Evolutionary conservation across 1,140 invertebrate genomes (phyloP).

Genomic region (Aleiodes sp.): DNA sequence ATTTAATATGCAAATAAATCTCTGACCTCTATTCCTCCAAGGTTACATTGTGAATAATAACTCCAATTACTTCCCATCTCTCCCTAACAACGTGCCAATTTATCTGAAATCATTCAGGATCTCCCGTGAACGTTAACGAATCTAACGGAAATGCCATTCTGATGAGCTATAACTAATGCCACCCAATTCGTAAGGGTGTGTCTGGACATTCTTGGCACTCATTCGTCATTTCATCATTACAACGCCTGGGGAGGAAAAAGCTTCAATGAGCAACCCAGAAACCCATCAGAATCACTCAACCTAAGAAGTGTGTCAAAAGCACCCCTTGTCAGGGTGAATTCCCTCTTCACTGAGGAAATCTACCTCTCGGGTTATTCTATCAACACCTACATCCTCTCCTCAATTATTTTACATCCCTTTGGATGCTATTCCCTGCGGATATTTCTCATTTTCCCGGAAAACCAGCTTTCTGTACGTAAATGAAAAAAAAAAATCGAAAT

Average conservation of each 20-base stretch:
- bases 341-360: slow-evolving; percentile 22
- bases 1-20: no score
- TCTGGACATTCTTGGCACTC: background rate
- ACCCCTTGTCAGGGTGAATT: background rate
- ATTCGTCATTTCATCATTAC: slow-evolving; percentile 27
- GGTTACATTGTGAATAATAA: background rate
- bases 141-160: slow-evolving; percentile 31
- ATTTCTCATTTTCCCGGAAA: background rate
- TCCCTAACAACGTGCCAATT: background rate
- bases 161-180: slow-evolving; percentile 28
- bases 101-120: background rate
- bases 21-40: background rate
- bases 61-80: background rate
- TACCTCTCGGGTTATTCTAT: slow-evolving; percentile 51
- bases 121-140: slow-evolving; percentile 16
- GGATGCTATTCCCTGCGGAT: background rate
- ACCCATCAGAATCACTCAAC: background rate
- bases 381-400: slow-evolving; percentile 44
- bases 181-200: slow-evolving; percentile 33
- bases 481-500: no score
- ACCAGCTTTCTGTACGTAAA: no score
- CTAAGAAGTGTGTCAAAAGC: background rate
- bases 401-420: slow-evolving; percentile 54
- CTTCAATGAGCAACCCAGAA: background rate
- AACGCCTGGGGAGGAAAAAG: background rate